phyloP scores from a whole-genome alignment of 2,888 invertebrate genomes.

The Selenia dentaria region DNA sequence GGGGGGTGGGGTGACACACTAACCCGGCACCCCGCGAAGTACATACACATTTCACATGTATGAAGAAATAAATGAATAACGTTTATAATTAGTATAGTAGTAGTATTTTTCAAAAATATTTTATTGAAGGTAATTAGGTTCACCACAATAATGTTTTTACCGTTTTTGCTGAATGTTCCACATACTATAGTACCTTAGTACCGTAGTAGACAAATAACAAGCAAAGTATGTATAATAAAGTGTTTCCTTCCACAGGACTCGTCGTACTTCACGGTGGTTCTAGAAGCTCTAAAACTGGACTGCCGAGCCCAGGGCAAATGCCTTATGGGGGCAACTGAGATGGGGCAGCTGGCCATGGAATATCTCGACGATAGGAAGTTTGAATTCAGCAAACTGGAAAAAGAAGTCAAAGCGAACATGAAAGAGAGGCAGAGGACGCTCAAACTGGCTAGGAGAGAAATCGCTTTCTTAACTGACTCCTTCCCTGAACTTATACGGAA shows the following conservation, averaged over 20 bases:
- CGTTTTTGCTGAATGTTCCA: no score
- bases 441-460: slow-evolving; percentile 74
- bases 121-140: no score
- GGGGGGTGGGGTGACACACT: no score
- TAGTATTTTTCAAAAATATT: no score
- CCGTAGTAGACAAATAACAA: no score
- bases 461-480: slow-evolving; percentile 69
- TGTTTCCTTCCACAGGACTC: slow-evolving; percentile 83
- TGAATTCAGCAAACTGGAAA: slow-evolving; percentile 84
- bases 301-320: slow-evolving; percentile 85
- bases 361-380: slow-evolving; percentile 86
- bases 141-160: no score
- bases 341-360: slow-evolving; percentile 88
- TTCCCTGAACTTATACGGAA: slow-evolving; percentile 75
- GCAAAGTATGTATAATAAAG: no score
- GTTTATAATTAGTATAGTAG: no score
- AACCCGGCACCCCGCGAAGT: no score
- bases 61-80: no score
- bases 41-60: no score
- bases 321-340: slow-evolving; percentile 85
- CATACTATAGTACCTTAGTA: no score
- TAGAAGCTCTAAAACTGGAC: slow-evolving; percentile 84
- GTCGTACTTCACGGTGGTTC: slow-evolving; percentile 86
- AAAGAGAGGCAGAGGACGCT: slow-evolving; percentile 84
- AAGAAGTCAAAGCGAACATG: slow-evolving; percentile 86